Percentiles rank a stretch among this genome's conserved stretches.
phyloP scores from a whole-genome alignment of 2,113 vertebrate genomes.

The Phrynosoma blainvillii region DNA sequence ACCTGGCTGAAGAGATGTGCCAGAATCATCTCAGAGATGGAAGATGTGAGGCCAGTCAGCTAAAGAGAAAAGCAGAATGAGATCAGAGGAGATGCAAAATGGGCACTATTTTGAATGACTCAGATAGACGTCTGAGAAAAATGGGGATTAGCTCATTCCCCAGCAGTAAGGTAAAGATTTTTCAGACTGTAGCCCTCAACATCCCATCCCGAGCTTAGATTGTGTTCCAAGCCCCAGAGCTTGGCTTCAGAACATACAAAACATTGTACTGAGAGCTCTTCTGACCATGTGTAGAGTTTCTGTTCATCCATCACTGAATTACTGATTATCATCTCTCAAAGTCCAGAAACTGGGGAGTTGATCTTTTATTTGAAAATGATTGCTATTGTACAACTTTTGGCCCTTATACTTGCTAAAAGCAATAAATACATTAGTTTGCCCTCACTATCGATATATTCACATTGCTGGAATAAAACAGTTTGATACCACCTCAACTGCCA shows the following conservation, averaged over 20 bases:
- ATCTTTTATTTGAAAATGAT: neutral
- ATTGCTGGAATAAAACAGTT: no score
- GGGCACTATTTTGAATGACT: neutral
- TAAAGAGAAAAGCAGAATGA: constrained; percentile 49
- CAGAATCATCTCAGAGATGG: constrained; percentile 87
- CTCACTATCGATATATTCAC: no score
- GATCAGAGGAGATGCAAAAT: neutral
- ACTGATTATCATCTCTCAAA: neutral
- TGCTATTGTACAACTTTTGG: neutral
- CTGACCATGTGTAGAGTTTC: neutral
- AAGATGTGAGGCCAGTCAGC: constrained; percentile 86
- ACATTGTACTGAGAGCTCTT: neutral
- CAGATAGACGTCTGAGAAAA: neutral
- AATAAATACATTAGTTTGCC: neutral
- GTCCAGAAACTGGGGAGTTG: neutral
- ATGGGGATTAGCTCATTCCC: neutral
- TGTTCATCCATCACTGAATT: neutral
- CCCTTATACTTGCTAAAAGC: no score
- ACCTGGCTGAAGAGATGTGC: constrained; percentile 91
- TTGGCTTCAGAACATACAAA: neutral
- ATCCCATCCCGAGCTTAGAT: neutral
- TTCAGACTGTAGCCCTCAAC: neutral
- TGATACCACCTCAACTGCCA: no score
- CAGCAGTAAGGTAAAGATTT: neutral
- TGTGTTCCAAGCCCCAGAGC: neutral